A percentile compares a stretch with the other conserved stretches of the same genome.
Conservation (phyloP, 2,797 vertebrate species). For the Graptemys geographica region DNA sequence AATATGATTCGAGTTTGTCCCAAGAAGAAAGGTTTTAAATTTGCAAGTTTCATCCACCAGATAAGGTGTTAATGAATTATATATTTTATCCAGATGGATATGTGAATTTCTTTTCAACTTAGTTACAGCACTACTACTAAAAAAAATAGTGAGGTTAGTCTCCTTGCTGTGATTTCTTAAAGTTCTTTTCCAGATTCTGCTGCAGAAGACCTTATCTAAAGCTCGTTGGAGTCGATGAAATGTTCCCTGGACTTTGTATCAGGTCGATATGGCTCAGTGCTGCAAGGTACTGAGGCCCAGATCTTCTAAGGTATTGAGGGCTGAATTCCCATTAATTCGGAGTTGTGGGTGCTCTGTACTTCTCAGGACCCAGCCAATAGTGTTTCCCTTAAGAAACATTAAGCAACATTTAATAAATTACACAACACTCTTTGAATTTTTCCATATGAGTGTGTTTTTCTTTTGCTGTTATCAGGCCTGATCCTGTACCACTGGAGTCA, state of each 20-base stretch:
- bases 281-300: neutral
- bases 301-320: neutral
- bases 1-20: conserved; percentile 52
- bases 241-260: neutral
- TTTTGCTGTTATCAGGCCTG: neutral
- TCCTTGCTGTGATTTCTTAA: neutral
- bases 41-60: conserved; percentile 63
- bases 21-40: conserved; percentile 74
- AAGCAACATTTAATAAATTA: neutral
- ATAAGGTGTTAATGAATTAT: conserved; percentile 75
- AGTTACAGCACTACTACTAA: conserved; percentile 29
- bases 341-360: neutral
- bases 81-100: conserved; percentile 71
- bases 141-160: neutral
- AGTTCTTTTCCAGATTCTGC: neutral
- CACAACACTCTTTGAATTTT: neutral
- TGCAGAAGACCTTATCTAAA: neutral
- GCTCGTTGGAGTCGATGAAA: neutral
- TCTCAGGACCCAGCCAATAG: neutral
- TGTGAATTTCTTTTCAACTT: conserved; percentile 69
- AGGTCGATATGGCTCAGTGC: neutral
- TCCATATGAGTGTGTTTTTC: neutral
- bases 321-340: neutral
- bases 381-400: neutral
- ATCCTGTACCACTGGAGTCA: neutral